These are phyloP conservation scores for Hippocampus barbouri DNA, from an alignment of 2,113 vertebrate genomes.

Conservation along the genomic window DNA sequence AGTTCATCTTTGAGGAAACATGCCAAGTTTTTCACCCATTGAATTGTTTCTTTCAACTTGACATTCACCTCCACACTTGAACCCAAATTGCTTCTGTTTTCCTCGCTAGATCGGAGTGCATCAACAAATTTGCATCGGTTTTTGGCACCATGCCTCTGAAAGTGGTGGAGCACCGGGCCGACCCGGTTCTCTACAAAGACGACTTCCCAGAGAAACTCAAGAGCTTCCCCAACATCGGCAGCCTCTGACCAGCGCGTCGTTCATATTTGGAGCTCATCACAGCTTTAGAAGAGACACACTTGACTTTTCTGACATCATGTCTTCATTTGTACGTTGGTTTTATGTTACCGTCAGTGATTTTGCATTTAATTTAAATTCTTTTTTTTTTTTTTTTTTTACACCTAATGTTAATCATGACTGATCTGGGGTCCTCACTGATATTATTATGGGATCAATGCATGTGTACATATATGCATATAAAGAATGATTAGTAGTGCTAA, in stretches of 20 bases:
- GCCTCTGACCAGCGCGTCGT: constrained; percentile 73
- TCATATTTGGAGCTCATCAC: background rate
- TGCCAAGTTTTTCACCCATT: background rate
- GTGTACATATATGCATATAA: constrained; percentile 25
- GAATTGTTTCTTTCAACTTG: background rate
- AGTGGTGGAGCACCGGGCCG: constrained; percentile 94
- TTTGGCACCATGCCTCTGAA: constrained; percentile 98
- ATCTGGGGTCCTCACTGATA: background rate
- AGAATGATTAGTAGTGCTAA: constrained; percentile 44
- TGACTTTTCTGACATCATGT: constrained; percentile 8
- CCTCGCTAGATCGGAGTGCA: constrained; percentile 87
- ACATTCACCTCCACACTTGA: background rate
- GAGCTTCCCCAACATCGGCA: constrained; percentile 98
- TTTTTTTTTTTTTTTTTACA: constrained; percentile 11
- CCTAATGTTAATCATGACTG: constrained; percentile 14
- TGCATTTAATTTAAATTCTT: background rate
- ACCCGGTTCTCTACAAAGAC: constrained; percentile 96
- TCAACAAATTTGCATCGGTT: constrained; percentile 97
- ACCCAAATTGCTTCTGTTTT: constrained; percentile 3
- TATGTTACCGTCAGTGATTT: background rate
- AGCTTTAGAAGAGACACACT: constrained; percentile 12
- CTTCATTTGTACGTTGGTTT: constrained; percentile 7
- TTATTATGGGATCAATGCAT: constrained; percentile 41
- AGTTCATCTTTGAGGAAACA: background rate
- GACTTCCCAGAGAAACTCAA: constrained; percentile 98